phyloP scores from a whole-genome alignment of 1,140 invertebrate species.

The Zaprionus ornatus region DNA sequence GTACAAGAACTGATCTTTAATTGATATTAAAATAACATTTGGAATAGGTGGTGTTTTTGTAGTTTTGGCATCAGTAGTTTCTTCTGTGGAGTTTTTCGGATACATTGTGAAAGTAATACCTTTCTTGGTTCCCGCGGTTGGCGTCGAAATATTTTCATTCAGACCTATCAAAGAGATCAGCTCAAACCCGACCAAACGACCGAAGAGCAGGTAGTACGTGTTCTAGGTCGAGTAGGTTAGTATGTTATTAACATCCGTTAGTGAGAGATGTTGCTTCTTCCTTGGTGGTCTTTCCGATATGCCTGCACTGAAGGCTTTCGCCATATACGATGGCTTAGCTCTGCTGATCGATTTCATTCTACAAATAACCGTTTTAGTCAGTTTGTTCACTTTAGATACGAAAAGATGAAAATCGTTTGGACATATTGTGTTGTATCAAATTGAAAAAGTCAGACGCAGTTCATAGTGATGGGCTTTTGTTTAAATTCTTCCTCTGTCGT shows the following conservation, averaged over 20 bases:
- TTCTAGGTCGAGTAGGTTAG: conserved; percentile 95
- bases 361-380: conserved; percentile 98
- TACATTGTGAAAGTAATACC: conserved; percentile 99
- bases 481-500: conserved; percentile 93
- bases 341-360: conserved; percentile 97
- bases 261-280: conserved; percentile 98
- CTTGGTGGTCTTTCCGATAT: conserved; percentile 97
- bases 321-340: conserved; percentile 97
- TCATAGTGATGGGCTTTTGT: conserved; percentile 90
- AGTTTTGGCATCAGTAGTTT: conserved; percentile 95
- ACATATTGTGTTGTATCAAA: conserved; percentile 93
- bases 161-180: conserved; percentile 90
- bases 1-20: conserved; percentile 90
- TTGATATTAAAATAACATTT: conserved; percentile 97
- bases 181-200: conserved; percentile 89
- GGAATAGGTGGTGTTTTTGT: conserved; percentile 96
- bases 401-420: conserved; percentile 91
- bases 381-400: conserved; percentile 95
- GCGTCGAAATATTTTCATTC: conserved; percentile 99
- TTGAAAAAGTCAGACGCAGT: conserved; percentile 88
- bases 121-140: conserved; percentile 98
- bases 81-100: conserved; percentile 96
- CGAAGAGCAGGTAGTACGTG: conserved; percentile 94
- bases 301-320: conserved; percentile 98
- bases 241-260: conserved; percentile 96